Conservation (phyloP, 2,888 invertebrate genomes). For the Petrolisthes manimaculis region DNA sequence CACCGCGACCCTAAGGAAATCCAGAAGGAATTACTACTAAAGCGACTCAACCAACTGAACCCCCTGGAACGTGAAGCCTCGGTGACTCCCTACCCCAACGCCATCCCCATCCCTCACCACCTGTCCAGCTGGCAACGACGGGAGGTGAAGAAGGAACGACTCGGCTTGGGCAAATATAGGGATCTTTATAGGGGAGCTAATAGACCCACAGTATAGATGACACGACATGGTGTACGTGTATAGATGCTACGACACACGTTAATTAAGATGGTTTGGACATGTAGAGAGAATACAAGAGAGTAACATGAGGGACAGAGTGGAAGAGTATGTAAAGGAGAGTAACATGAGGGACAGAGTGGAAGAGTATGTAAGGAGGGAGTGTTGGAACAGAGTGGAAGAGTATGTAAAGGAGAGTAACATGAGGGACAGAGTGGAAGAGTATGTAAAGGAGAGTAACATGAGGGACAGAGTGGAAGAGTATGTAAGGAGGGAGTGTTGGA, state of each 20-base stretch:
- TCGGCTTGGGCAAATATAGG: conserved; percentile 50
- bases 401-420: too few species aligned
- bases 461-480: too few species aligned
- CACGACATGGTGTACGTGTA: not conserved
- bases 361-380: too few species aligned
- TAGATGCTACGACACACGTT: too few species aligned
- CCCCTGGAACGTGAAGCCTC: conserved; percentile 82
- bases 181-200: conserved; percentile 53
- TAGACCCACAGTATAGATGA: conserved; percentile 31
- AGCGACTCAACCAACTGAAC: conserved; percentile 83
- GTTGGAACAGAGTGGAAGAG: too few species aligned
- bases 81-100: conserved; percentile 43
- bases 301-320: not conserved
- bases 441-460: too few species aligned
- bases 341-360: too few species aligned
- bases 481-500: too few species aligned
- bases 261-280: too few species aligned
- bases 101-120: conserved; percentile 39
- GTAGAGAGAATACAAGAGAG: not conserved
- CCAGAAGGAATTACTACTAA: conserved; percentile 86
- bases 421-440: too few species aligned
- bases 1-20: conserved; percentile 93
- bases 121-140: conserved; percentile 43
- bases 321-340: too few species aligned
- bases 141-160: conserved; percentile 44